Base-by-base conservation (phyloP, 2,888 invertebrate species). In the Eutolmus rufibarbis region DNA sequence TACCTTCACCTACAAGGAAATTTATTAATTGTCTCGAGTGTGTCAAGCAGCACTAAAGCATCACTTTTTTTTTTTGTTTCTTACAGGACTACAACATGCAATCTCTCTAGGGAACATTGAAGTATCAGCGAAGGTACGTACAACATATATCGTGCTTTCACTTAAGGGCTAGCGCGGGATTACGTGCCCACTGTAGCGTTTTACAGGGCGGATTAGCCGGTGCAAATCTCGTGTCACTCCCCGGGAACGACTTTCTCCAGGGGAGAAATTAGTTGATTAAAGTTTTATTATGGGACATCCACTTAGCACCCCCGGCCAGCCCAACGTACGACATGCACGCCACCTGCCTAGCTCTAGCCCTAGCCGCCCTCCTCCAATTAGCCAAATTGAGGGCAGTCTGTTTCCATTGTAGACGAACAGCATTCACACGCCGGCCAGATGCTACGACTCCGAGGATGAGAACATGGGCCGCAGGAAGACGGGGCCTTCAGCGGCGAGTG, bases 381-480 rank as follows among this genome's bases (percentile, higher is more conserved):
- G 66, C 57, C 66, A 82, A 74, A 82, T 57, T 82, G 66, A 82
- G 82, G 57, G 14, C 66, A 82, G 37, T 77, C 74, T 57, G 57
- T 82, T 87, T 81, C 43, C 43, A 74, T 85, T 86, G 74, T 85
- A 95, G 95, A 95, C 95, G 91, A 95, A 95, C 92, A 95, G 95
- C 92, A 95, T 95, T 90, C 95, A 95, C 74, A 82, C 88, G 91
- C 94, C 95, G 90, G 95, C 95, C 90, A 94, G 96, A 92, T 95
- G 94, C 91, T 96, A 96, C 94, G 96, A 96, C 92, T 96, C 96
- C 89, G 96, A 96, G 93, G 96, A 96, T 94, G 96, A 96, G 92
- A 95, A 95, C 93, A 95, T 96, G 94, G 95, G 95, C 90, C 94
- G 96, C 91, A 94, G 95, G 92, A 94, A 95, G 91, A 94, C 94